Conservation (phyloP, 2,113 vertebrate genomes). For the Rhombomys opimus region DNA sequence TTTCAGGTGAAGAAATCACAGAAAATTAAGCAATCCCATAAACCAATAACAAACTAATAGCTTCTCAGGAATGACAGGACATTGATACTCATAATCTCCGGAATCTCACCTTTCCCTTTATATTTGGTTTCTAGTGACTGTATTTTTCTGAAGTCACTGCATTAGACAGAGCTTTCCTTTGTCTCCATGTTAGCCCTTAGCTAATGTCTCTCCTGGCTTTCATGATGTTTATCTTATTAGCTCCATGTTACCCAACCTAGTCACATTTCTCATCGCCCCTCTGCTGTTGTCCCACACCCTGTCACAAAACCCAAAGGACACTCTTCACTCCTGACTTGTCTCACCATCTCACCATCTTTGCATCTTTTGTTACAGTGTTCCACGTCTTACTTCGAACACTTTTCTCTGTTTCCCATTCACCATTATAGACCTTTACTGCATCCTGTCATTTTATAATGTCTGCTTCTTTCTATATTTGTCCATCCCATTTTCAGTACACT, state of each 20-base stretch:
- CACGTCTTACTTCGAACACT: not conserved
- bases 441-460: not conserved
- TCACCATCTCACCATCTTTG: not conserved
- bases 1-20: slow-evolving; percentile 25
- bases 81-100: not conserved
- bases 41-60: not conserved
- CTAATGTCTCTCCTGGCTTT: not conserved
- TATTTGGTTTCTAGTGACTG: not conserved
- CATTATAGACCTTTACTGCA: not conserved
- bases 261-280: not conserved
- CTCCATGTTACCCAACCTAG: not conserved
- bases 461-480: not conserved
- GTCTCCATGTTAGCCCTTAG: not conserved
- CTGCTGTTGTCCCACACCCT: not conserved
- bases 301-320: not conserved
- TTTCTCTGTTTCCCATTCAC: not conserved
- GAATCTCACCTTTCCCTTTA: not conserved
- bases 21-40: slow-evolving; percentile 11
- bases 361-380: not conserved
- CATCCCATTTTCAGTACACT: not conserved
- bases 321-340: not conserved
- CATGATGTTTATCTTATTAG: not conserved
- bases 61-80: not conserved
- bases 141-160: not conserved
- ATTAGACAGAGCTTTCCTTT: not conserved